phyloP scores from a whole-genome alignment of 2,888 invertebrate genomes.

The Leptogaster cylindrica region DNA sequence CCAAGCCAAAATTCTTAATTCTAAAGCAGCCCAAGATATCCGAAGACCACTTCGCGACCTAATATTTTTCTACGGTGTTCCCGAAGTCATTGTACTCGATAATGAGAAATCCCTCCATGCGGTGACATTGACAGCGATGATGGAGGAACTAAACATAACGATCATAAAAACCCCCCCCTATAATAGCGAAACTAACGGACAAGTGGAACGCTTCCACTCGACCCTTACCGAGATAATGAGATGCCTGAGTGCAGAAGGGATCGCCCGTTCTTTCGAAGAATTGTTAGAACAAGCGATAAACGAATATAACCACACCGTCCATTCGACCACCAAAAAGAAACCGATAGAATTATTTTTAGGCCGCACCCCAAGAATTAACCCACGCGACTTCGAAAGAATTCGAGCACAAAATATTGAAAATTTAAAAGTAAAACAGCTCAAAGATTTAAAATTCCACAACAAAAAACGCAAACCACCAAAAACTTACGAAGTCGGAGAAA shows the following conservation, averaged over 20 bases:
- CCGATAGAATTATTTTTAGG: slow-evolving; percentile 46
- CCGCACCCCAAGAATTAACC: slow-evolving; percentile 39
- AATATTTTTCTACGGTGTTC: slow-evolving; percentile 22
- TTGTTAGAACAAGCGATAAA: slow-evolving; percentile 43
- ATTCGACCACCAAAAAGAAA: too few species aligned
- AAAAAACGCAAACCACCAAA: slow-evolving; percentile 43
- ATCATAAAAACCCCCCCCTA: slow-evolving; percentile 45
- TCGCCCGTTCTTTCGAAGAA: slow-evolving; percentile 43
- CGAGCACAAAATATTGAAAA: slow-evolving; percentile 42
- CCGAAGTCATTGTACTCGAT: slow-evolving; percentile 31
- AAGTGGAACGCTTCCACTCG: slow-evolving; percentile 47
- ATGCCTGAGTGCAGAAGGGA: slow-evolving; percentile 42
- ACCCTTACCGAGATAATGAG: slow-evolving; percentile 47
- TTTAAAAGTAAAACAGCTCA: slow-evolving; percentile 42
- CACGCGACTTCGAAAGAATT: slow-evolving; percentile 43
- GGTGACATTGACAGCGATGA: slow-evolving; percentile 15
- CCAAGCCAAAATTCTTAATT: slow-evolving; percentile 22
- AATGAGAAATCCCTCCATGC: slow-evolving; percentile 39
- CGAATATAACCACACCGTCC: slow-evolving; percentile 46
- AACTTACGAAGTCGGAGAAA: slow-evolving; percentile 43
- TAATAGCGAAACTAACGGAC: slow-evolving; percentile 45
- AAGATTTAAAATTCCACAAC: slow-evolving; percentile 45
- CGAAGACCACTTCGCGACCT: slow-evolving; percentile 17
- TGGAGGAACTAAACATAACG: slow-evolving; percentile 45
- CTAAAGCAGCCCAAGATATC: slow-evolving; percentile 30